Conservation (phyloP, 2,797 vertebrate genomes). For the Sitta carolinensis region DNA sequence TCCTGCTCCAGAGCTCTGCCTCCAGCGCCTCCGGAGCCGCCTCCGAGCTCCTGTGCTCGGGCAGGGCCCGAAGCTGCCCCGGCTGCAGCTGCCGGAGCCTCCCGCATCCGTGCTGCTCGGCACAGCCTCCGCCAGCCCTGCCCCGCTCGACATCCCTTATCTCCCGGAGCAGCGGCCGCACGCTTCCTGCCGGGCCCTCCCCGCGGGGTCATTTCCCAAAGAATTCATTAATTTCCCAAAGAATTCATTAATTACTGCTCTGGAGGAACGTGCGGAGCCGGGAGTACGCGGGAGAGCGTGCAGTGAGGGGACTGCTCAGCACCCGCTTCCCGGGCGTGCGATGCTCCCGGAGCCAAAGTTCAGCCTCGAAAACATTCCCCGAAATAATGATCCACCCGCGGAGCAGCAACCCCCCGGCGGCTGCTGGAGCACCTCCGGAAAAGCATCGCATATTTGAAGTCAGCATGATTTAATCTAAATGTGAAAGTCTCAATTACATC, state of each 20-base stretch:
- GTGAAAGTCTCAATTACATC: neutral
- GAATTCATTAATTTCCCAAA: neutral
- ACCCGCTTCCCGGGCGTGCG: neutral
- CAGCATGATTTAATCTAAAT: neutral
- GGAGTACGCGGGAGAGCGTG: neutral
- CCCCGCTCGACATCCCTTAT: neutral
- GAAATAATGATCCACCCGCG: neutral
- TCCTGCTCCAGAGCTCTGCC: neutral
- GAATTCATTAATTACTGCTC: neutral
- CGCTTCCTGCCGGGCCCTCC: neutral
- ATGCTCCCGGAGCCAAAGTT: neutral
- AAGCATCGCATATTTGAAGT: neutral
- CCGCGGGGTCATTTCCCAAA: neutral
- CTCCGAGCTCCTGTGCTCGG: rapidly evolving
- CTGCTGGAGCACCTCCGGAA: neutral
- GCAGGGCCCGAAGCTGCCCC: neutral
- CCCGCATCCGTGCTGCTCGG: neutral
- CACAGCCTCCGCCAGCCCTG: neutral
- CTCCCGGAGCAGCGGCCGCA: neutral
- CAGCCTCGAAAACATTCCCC: neutral
- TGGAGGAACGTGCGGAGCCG: neutral
- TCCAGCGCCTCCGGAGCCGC: rapidly evolving
- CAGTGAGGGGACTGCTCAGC: neutral
- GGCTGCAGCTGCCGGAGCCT: neutral
- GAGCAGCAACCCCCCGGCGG: neutral